These are phyloP conservation scores for Pammene fasciana DNA, from an alignment of 2,888 invertebrate species.

Conservation along the genomic window DNA sequence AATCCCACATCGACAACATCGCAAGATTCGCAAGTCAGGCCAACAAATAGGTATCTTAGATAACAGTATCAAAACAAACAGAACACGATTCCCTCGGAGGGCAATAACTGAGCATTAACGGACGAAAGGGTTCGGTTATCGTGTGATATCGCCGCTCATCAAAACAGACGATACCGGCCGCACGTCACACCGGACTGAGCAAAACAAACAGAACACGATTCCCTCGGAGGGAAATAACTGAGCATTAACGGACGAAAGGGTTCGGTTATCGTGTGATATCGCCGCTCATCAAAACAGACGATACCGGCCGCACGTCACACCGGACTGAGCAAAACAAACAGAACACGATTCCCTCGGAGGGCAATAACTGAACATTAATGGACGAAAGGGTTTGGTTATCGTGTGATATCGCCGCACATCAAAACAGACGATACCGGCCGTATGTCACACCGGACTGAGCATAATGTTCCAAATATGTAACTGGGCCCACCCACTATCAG, in stretches of 20 bases:
- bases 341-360: not conserved
- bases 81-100: conserved; percentile 31
- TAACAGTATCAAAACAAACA: conserved; percentile 35
- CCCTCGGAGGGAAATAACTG: conserved; percentile 32
- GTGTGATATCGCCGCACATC: too few relatives aligned
- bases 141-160: conserved; percentile 34
- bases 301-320: conserved; percentile 19
- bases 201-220: not conserved
- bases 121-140: conserved; percentile 35
- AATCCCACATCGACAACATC: not conserved
- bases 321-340: not conserved
- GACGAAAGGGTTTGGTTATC: too few relatives aligned
- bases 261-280: conserved; percentile 7
- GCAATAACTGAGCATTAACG: conserved; percentile 40
- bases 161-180: conserved; percentile 26
- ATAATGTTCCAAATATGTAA: too few relatives aligned
- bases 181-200: conserved; percentile 5
- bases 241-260: conserved; percentile 20
- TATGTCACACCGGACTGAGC: too few relatives aligned
- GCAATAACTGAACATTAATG: too few relatives aligned
- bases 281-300: conserved; percentile 30
- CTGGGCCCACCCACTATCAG: too few relatives aligned
- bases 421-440: too few relatives aligned
- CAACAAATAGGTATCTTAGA: conserved; percentile 18
- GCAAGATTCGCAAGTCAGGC: not conserved